Evolutionary conservation across 2,888 invertebrate species (phyloP), one percentile per base, ranked within the genome.

Genomic region (Lagria hirta): DNA sequence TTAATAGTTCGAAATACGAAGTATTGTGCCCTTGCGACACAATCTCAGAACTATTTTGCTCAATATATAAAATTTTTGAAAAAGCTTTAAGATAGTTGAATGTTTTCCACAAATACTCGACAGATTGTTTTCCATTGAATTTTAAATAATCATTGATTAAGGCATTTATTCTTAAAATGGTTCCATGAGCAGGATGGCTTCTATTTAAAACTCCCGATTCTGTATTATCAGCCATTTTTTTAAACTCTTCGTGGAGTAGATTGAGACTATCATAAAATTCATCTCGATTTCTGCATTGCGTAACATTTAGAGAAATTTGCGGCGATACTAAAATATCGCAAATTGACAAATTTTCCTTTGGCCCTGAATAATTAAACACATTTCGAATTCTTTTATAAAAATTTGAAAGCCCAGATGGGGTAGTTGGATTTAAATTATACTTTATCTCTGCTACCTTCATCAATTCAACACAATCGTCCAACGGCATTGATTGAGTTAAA

Each of bases 1-100:
- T 73, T 14, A 82, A 61, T 5, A 81, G 68, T 15, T 75, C 71
- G 43, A 81, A 80, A 53, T 76, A 78, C 2, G 70, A 68, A 4
- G 62, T 55, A 1, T 69, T 58, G 43, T 74, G 63, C 2, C 64
- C 66, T 20, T 61, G 55, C 1, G 69, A 58, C 18, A 70, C 52
- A n/a, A 69, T 49, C 27, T 66, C 60, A 2, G 63, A 62, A 16
- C 61, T 61, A 42, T 70, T 64, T 14, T 60, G 51, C 54, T 70
- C 69, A 3, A 69, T 60, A 32, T 62, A 66, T 2, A 68, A 58
- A 12, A 80, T 61, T 54, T 75, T 75, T 0, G 76, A 74, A 18
- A 81, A 78, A 0, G 77, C 75, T 65, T 77, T 79, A 34, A 79
- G 71, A 54, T 80, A 81, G 63, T 76, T 78, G 55, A 77, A 78